Evolutionary conservation across 2,797 vertebrate species (phyloP), one percentile per base, ranked within the genome.

Genomic region (Molossus molossus): DNA sequence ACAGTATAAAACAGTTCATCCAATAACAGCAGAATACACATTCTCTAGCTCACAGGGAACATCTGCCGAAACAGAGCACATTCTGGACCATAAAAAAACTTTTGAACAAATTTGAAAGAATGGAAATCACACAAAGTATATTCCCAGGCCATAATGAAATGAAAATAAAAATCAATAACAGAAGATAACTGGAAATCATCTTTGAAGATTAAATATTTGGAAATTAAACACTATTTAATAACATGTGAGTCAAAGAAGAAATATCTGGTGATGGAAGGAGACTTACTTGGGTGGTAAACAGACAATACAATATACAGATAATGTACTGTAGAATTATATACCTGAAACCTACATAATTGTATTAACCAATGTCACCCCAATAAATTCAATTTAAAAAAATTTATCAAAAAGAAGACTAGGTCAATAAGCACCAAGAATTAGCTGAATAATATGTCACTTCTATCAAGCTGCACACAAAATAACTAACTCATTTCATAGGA

Each of bases 381-480:
- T 33, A 20, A 67, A 67, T 67, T 33, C n/a, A 67, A 67, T 17
- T n/a, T 8, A n/a, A 65, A 60, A 64, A 64, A 64, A 65, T 14
- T 65, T 65, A 65, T 65, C 6, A 6, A 27, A 65, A 58, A 65
- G n/a, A 53, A 64, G 29, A 88, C 33, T 76, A 27, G 84, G 1
- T 84, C 25, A 89, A 85, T 33, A 79, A 83, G 6, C 8, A 50
- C 45, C 60, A 83, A 79, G 62, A 40, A 50, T 87, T 90, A 87
- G 55, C 64, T 79, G 55, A 75, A 91, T 55, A 87, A 87, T 57
- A 87, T 84, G 37, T 80, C 40, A 80, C 33, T 3, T 90, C 45
- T 62, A 93, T 4, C 65, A 27, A 80, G 69, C 65, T 90, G 11
- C 57, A 57, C 29, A 60, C 65, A 75, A 96, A 92, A 79, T 87